Evolutionary conservation across 2,888 invertebrate species (phyloP).

Genomic region (Operophtera brumata): DNA sequence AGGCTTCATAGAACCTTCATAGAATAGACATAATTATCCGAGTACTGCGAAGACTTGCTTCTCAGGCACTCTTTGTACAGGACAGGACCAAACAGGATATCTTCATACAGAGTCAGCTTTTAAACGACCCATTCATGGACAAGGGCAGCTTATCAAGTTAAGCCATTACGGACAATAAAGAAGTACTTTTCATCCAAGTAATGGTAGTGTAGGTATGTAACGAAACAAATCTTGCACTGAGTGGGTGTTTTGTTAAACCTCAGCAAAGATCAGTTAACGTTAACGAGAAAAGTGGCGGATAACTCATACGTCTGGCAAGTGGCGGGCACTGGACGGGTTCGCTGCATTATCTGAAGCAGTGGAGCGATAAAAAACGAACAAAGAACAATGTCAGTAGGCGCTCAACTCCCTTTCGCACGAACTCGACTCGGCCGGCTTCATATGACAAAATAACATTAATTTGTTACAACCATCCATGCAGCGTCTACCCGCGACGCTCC

Average conservation of each 20-base stretch:
- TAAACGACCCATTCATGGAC: slow-evolving; percentile 20
- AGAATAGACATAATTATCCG: background rate
- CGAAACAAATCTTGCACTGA: slow-evolving; percentile 56
- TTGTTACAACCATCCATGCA: slow-evolving; percentile 50
- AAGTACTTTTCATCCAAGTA: slow-evolving; percentile 34
- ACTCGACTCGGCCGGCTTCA: slow-evolving; percentile 60
- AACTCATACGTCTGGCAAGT: slow-evolving; percentile 60
- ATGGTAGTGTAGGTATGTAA: slow-evolving; percentile 37
- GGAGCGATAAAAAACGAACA: slow-evolving; percentile 77
- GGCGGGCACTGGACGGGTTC: slow-evolving; percentile 49
- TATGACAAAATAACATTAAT: slow-evolving; percentile 72
- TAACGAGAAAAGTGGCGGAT: slow-evolving; percentile 74
- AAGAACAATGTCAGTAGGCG: slow-evolving; percentile 75
- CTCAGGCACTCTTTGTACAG: background rate
- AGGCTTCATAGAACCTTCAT: background rate
- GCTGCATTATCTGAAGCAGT: slow-evolving; percentile 73
- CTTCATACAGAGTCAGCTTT: slow-evolving; percentile 16
- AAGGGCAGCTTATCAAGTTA: slow-evolving; percentile 26
- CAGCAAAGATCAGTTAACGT: slow-evolving; percentile 60
- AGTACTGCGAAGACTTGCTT: background rate
- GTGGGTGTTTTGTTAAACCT: slow-evolving; percentile 56
- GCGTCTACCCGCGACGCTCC: slow-evolving; percentile 51
- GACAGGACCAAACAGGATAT: slow-evolving; percentile 14
- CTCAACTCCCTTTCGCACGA: slow-evolving; percentile 75
- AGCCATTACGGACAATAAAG: slow-evolving; percentile 29